Percentiles rank a stretch among this genome's conserved stretches.
These are phyloP conservation scores for Drosophila malerkotliana DNA, from an alignment of 1,140 invertebrate species.

Conservation along the genomic window DNA sequence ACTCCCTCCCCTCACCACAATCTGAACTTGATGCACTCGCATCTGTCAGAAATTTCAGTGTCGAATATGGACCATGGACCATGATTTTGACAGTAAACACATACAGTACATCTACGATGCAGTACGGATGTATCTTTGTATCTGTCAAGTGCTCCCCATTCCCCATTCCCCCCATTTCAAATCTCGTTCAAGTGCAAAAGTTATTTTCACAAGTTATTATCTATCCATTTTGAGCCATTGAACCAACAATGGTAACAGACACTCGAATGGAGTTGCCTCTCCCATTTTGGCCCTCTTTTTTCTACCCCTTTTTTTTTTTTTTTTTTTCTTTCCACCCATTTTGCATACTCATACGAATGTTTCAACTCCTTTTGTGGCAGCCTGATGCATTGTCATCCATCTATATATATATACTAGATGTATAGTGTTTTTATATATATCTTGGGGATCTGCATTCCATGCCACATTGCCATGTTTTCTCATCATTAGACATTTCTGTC, in stretches of 20 bases:
- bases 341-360: conserved; percentile 35
- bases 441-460: not conserved
- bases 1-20: not conserved
- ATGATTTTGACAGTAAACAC: conserved; percentile 67
- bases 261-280: conserved; percentile 32
- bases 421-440: not conserved
- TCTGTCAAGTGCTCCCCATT: conserved; percentile 14
- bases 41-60: conserved; percentile 77
- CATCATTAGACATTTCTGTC: conserved; percentile 12
- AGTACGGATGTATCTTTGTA: not conserved
- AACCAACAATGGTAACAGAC: conserved; percentile 64
- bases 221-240: conserved; percentile 77
- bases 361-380: conserved; percentile 44
- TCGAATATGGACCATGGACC: conserved; percentile 54
- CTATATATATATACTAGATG: not conserved
- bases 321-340: conserved; percentile 5
- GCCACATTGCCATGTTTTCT: conserved; percentile 12
- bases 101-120: conserved; percentile 4
- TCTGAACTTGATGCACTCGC: conserved; percentile 69
- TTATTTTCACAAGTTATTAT: conserved; percentile 82
- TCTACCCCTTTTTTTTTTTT: too few relatives aligned
- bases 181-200: conserved; percentile 71
- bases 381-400: conserved; percentile 58
- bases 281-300: not conserved
- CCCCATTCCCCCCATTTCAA: conserved; percentile 7